Conservation (phyloP, 1,140 invertebrate species). For the Antheraea pernyi region DNA sequence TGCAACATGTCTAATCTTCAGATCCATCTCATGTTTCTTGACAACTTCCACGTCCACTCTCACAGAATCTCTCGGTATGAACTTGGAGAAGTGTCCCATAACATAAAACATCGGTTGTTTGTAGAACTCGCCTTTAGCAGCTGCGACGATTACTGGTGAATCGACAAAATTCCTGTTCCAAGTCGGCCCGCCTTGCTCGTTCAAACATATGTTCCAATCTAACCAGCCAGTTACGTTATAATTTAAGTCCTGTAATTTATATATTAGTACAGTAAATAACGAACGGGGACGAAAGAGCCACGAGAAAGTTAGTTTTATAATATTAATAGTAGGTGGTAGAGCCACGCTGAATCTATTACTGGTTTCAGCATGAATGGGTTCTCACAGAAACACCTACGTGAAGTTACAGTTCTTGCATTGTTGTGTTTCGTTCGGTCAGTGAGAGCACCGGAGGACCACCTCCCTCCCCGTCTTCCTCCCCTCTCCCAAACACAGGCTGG, state of each 20-base stretch:
- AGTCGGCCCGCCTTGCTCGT: conserved; percentile 88
- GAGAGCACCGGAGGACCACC: too few relatives aligned
- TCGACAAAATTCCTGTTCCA: conserved; percentile 88
- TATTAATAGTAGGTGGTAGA: too few relatives aligned
- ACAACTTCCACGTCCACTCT: conserved; percentile 57
- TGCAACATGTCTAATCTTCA: conserved; percentile 34
- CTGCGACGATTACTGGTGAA: conserved; percentile 87
- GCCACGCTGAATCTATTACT: too few relatives aligned
- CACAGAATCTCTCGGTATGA: conserved; percentile 82
- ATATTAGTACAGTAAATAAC: background rate
- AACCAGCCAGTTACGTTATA: conserved; percentile 87
- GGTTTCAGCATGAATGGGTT: too few relatives aligned
- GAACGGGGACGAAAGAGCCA: too few relatives aligned
- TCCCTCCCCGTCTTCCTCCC: too few relatives aligned
- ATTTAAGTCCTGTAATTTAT: conserved; percentile 82
- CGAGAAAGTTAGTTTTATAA: too few relatives aligned
- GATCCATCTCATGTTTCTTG: background rate
- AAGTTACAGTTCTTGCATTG: too few relatives aligned
- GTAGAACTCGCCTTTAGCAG: conserved; percentile 83
- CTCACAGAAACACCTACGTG: too few relatives aligned
- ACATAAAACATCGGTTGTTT: conserved; percentile 95
- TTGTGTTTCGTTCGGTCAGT: too few relatives aligned
- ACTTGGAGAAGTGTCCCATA: conserved; percentile 92
- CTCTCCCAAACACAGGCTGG: too few relatives aligned
- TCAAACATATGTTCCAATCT: conserved; percentile 93